A percentile compares a stretch with the other conserved stretches of the same genome.
phyloP scores from a whole-genome alignment of 2,113 vertebrate genomes.

The Saguinus imperator region DNA sequence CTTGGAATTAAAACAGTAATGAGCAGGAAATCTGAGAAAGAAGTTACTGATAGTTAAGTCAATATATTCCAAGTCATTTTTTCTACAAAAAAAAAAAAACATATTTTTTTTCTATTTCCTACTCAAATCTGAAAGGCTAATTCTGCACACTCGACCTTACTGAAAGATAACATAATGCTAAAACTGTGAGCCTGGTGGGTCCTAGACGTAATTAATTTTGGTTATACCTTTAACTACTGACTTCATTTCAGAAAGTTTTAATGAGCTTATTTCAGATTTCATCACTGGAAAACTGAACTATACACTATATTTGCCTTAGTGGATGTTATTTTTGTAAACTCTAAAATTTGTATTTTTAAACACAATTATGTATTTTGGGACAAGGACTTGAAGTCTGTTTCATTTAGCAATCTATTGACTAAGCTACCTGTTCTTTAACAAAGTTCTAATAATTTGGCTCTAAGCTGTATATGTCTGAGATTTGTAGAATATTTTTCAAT shows the following conservation, averaged over 20 bases:
- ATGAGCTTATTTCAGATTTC: not conserved
- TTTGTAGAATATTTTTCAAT: not conserved
- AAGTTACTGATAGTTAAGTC: not conserved
- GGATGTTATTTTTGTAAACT: not conserved
- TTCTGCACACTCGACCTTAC: not conserved
- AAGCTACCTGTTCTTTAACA: slow-evolving; percentile 1
- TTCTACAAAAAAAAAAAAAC: not conserved
- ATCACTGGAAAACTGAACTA: not conserved
- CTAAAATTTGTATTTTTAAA: slow-evolving; percentile 15
- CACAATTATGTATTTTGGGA: not conserved
- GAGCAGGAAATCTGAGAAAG: not conserved
- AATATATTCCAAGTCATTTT: not conserved
- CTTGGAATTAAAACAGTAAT: slow-evolving; percentile 31
- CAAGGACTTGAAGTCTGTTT: not conserved
- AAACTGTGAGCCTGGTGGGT: not conserved
- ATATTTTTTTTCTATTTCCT: not conserved
- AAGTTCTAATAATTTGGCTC: not conserved
- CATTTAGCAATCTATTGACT: slow-evolving; percentile 19
- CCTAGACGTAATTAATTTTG: not conserved
- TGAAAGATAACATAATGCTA: not conserved
- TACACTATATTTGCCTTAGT: not conserved
- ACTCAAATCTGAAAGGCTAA: not conserved
- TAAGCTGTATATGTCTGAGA: not conserved
- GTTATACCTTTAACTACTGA: not conserved
- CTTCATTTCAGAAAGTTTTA: slow-evolving; percentile 20